Evolutionary conservation across 1,140 invertebrate genomes (phyloP), one percentile per base, ranked within the genome.

Genomic region (Drosophila saltans): DNA sequence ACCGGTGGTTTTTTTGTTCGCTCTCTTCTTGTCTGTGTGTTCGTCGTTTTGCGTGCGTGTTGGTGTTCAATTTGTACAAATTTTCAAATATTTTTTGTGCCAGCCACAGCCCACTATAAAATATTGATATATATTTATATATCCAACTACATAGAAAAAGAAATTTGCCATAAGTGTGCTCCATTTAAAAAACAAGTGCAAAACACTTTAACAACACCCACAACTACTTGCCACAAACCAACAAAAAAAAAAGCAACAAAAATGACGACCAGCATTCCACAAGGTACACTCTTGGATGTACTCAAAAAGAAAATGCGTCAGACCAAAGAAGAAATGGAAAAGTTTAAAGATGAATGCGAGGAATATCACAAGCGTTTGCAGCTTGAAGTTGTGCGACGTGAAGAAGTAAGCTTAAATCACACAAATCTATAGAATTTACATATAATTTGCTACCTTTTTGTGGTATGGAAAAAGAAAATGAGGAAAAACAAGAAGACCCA

Each of bases 301-400:
- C 95, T 99, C 79, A 99, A 99, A 95, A 98, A 99, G 95, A 99
- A 99, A 95, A 99, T 99, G 98, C 95, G 97, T 84, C 97, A 98
- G 93, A 97, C 98, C 73, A 98, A 98, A 94, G 97, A 99, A 93
- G 98, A 99, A 94, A 97, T 98, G 95, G 98, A 99, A 93, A 96
- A 97, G 93, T 98, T 97, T 94, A 98, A 98, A 94, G 98, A 99
- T 93, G 97, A 98, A 93, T 97, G 96, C 92, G 97, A 98, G 93
- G 97, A 98, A 92, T 96, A 96, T 92, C 96, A 97, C 93, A 97
- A 97, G 94, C 95, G 96, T 93, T 94, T 97, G 89, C 97, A 98
- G 94, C 94, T 96, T 89, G 97, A 98, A 95, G 94, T 97, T 92
- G 96, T 97, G 93, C 95, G 97, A 92, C 95, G 97, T 92, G 97